Evolutionary conservation across 1,140 invertebrate species (phyloP), one percentile per base, ranked within the genome.

Genomic region (Drosophila quadrilineata): DNA sequence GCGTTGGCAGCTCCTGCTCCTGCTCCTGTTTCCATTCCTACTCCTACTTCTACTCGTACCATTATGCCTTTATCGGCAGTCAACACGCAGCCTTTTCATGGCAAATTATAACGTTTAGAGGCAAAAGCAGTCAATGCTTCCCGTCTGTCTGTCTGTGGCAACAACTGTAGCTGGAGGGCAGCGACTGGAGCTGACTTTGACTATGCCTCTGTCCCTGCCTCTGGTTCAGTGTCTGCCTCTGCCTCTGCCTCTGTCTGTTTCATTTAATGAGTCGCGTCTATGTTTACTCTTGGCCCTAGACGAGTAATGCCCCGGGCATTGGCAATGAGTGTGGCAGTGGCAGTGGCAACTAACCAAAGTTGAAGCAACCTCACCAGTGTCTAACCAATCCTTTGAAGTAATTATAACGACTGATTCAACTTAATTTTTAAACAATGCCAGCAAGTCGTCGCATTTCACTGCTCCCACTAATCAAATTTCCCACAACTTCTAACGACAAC

Each of bases 1-100:
- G 41, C 35, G 16, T 24, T 38, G 48, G 46, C 21, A 35, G 49
- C 46, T 19, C 12, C 38, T 45, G 24, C 24, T 24, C 6, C 38
- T 52, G 58, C 49, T 8, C 3, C n/a, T 22, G 17, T 19, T 35
- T n/a, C n/a, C n/a, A n/a, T n/a, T n/a, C n/a, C 54, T 40, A 41
- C 38, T 29, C 12, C 43, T 35, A 3, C 29, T 49, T n/a, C 24
- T 48, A 6, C 35, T 49, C 26, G 35, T 46, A 24, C 66, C 52
- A 22, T 69, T 82, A 62, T 53, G 67, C 64, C 68, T 68, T 85
- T 84, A 84, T 84, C 77, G 77, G 73, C 74, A 85, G 77, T 79
- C 79, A 85, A 85, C 79, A 84, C 77, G 77, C 77, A 84, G 77
- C 80, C 80, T 84, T 85, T 84, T 84, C 74, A 84, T 85, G 75